Base-by-base conservation (phyloP, 2,888 invertebrate species). In the Pristionchus mayeri region DNA sequence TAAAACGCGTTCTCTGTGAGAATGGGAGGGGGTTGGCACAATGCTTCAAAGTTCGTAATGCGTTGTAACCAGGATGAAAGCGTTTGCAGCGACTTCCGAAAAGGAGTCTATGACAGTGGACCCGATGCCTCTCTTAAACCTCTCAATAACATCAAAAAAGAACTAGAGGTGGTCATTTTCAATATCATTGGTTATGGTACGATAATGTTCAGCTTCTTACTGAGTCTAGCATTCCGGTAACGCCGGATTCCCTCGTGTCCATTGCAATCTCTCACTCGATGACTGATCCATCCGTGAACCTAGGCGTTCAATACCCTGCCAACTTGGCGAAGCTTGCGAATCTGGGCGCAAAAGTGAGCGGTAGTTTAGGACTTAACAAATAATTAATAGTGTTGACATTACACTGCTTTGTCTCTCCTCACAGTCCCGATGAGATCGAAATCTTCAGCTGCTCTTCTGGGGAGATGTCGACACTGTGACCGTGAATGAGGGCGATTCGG, bases 201-300 rank as follows among this genome's bases (percentile, higher is more conserved):
- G n/a, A n/a, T n/a, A n/a, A n/a, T n/a, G n/a, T n/a, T n/a, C n/a
- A n/a, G n/a, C n/a, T n/a, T n/a, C n/a, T n/a, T n/a, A n/a, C n/a
- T n/a, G n/a, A n/a, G n/a, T n/a, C n/a, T n/a, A n/a, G n/a, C n/a
- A n/a, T n/a, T n/a, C 21, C 21, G 54, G 13, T 50, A 1, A 76
- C 48, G 18, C 30, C 76, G 13, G 76, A 78, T 16, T 78, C 76
- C 0, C 76, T 78, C 18, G 76, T 78, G n/a, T 78, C 76, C 3
- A 78, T 78, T 9, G 76, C 76, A 0, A 50, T 78, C 24, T 3
- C 3, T 34, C 67, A 37, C 37, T 67, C 75, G 4, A 75, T 44
- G 0, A 24, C 44, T 1, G 50, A 78, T 30, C 50, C 9, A 30
- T 30, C 71, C 2, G 30, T 40, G 44, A 40, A 44, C 24, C 0